Evolutionary conservation across 2,888 invertebrate genomes (phyloP), one percentile per base, ranked within the genome.

Genomic region (Beris morrisii): DNA sequence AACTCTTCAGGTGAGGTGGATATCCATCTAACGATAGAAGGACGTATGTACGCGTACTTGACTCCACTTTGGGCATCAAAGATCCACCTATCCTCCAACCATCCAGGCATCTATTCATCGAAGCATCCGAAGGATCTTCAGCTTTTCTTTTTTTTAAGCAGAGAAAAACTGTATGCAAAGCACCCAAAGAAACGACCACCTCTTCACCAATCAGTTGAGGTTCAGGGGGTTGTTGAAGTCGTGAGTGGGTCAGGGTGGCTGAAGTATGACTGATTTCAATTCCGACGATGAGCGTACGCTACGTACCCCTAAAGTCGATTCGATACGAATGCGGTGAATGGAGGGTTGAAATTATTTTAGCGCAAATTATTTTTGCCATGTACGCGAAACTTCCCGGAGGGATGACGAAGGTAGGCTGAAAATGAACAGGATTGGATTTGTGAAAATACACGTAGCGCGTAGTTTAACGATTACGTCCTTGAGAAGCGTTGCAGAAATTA

Each of bases 31-130:
- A 5, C 50, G 52, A 43, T 32, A 30, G 38, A 13, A 43, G 43
- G 28, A 50, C 56, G 56, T 66, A 52, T 66, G 64, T 48, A 68
- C 68, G 68, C 66, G 52, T 63, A 65, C 68, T 68, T 68, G 66
- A 68, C 66, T 68, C 68, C 66, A 68, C 68, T 68, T 68, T 63
- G 46, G 61, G 28, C 48, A 64, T 66, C 58, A 68, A 55, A 32
- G 54, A 63, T 52, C 32, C 59, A 61, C 55, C 61, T 59, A 66
- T 66, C 61, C 61, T 64, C 64, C 63, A 58, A 61, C 52, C 31
- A 31, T 32, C 43, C 22, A 50, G 38, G 43, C 61, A 38, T 59
- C 46, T 46, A 46, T 66, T 68, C 63, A 61, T 64, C 68, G 66
- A 68, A 63, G 54, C 64, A 68, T 68, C 68, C 61, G 61, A 48